phyloP scores from a whole-genome alignment of 2,113 vertebrate species.

The Buteo buteo region DNA sequence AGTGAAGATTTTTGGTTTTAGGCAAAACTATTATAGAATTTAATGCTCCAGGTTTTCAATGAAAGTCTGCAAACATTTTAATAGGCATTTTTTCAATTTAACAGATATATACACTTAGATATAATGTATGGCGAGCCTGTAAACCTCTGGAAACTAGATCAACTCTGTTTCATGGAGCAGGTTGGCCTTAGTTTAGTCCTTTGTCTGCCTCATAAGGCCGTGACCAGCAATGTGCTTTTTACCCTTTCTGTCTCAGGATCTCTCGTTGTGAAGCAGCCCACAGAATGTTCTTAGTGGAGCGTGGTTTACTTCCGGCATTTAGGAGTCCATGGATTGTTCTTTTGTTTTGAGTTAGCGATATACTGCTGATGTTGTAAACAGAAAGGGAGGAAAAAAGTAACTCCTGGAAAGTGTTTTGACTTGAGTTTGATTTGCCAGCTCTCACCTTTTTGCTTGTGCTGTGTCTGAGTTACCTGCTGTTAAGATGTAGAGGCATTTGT shows the following conservation, averaged over 20 bases:
- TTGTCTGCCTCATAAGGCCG: neutral
- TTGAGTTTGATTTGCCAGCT: neutral
- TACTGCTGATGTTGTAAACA: neutral
- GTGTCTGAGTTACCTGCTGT: neutral
- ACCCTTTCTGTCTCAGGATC: neutral
- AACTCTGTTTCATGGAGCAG: neutral
- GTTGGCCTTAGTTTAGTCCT: neutral
- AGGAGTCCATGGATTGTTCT: neutral
- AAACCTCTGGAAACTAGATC: neutral
- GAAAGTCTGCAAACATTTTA: neutral
- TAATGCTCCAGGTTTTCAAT: neutral
- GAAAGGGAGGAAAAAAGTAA: neutral
- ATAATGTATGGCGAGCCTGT: no score
- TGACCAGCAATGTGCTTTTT: neutral
- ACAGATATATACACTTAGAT: accelerated
- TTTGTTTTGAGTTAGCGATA: neutral
- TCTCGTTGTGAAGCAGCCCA: neutral
- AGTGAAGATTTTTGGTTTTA: neutral
- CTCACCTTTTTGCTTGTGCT: neutral
- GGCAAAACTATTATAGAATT: neutral
- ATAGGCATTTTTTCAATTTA: neutral
- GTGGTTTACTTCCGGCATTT: neutral
- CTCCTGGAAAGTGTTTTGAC: neutral
- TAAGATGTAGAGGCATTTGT: neutral
- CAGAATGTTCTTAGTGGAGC: neutral